phyloP scores from a whole-genome alignment of 2,888 invertebrate genomes.

The Luffia ferchaultella region DNA sequence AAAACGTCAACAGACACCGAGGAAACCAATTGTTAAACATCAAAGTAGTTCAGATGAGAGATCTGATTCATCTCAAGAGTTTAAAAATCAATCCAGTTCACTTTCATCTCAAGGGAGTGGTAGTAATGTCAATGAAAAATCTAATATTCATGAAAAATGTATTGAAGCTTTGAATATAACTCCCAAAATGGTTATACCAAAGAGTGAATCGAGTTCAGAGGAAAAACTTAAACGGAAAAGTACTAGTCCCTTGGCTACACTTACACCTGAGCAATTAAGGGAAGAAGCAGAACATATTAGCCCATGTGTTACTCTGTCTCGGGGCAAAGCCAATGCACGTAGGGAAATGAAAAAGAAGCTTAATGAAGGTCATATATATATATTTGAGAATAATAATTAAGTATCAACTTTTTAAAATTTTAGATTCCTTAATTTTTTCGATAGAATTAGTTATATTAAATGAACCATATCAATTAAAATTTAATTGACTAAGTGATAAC shows the following conservation, averaged over 20 bases:
- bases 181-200: conserved; percentile 22
- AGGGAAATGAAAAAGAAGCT: conserved; percentile 59
- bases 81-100: too few species aligned
- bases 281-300: conserved; percentile 41
- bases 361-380: conserved; percentile 32
- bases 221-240: conserved; percentile 42
- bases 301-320: conserved; percentile 65
- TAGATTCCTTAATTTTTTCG: neutral
- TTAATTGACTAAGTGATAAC: too few species aligned
- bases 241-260: conserved; percentile 11
- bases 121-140: too few species aligned
- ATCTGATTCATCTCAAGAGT: neutral
- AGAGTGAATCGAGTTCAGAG: conserved; percentile 44
- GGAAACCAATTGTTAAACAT: conserved; percentile 1
- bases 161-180: neutral
- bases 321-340: conserved; percentile 68
- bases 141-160: too few species aligned
- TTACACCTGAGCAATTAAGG: conserved; percentile 35
- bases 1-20: neutral
- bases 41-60: neutral
- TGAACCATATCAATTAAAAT: too few species aligned
- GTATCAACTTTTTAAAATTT: neutral
- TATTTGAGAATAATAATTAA: neutral
- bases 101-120: too few species aligned
- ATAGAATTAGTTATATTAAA: conserved; percentile 8